A percentile compares a stretch with the other conserved stretches of the same genome.
These are phyloP conservation scores for Hybos culiciformis DNA, from an alignment of 2,888 invertebrate species.

Conservation along the genomic window DNA sequence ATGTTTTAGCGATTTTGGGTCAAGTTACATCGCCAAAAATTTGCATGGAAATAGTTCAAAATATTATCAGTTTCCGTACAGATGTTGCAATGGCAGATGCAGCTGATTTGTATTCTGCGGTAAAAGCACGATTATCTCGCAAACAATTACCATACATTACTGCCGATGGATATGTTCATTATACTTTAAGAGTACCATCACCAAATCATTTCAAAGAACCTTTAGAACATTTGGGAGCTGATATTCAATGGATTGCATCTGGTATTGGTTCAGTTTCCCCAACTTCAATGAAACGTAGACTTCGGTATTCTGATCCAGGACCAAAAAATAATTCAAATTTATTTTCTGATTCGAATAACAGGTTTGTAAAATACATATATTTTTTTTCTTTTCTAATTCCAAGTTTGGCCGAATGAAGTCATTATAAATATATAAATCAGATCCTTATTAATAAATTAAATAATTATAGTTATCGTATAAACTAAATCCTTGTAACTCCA, in stretches of 20 bases:
- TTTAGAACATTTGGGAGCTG: constrained; percentile 54
- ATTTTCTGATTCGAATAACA: no score
- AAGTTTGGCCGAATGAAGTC: no score
- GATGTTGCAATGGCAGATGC: background rate
- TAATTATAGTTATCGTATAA: no score
- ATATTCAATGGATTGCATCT: constrained; percentile 62
- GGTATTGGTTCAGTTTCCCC: constrained; percentile 47
- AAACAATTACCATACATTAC: constrained; percentile 58
- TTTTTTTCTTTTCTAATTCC: no score
- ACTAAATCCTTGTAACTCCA: no score
- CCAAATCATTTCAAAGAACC: constrained; percentile 15
- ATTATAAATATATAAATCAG: no score
- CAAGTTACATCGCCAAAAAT: constrained; percentile 52
- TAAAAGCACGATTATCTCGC: constrained; percentile 60
- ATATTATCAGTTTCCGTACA: constrained; percentile 43
- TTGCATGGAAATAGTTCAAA: constrained; percentile 49
- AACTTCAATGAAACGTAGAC: constrained; percentile 35
- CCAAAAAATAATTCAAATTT: no score
- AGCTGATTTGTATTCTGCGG: constrained; percentile 44
- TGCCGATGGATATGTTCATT: constrained; percentile 58
- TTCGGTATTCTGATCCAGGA: no score
- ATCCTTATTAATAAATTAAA: no score
- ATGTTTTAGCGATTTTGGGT: constrained; percentile 63
- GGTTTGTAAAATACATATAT: no score
- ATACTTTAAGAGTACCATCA: constrained; percentile 50